A percentile compares a stretch with the other conserved stretches of the same genome.
These are phyloP conservation scores for Gymnoscelis rufifasciata DNA, from an alignment of 2,888 invertebrate species.

Conservation along the genomic window DNA sequence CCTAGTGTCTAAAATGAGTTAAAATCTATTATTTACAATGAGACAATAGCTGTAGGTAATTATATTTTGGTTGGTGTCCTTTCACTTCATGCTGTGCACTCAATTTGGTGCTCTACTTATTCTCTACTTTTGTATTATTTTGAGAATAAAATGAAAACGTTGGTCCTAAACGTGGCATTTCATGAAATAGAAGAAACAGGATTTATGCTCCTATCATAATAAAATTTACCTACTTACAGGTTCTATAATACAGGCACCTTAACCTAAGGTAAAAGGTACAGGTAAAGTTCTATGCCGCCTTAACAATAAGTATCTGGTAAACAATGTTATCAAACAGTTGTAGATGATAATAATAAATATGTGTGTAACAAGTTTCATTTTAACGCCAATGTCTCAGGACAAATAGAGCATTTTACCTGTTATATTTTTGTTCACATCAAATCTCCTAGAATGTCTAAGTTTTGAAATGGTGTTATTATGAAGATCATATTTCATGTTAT, in stretches of 20 bases:
- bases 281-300: too few species aligned
- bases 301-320: too few species aligned
- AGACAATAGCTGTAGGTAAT: slow-evolving; percentile 39
- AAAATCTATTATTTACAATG: slow-evolving; percentile 16
- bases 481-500: slow-evolving; percentile 27
- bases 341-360: too few species aligned
- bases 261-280: too few species aligned
- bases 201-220: too few species aligned
- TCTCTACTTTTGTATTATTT: slow-evolving; percentile 47
- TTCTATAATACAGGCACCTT: too few species aligned
- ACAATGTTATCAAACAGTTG: too few species aligned
- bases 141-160: slow-evolving; percentile 22
- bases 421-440: slow-evolving; percentile 14
- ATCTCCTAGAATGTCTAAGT: slow-evolving; percentile 16
- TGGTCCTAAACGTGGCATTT: slow-evolving; percentile 22
- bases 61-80: slow-evolving; percentile 64
- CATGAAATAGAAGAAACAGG: too few species aligned
- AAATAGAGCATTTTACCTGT: background rate
- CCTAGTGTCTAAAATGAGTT: too few species aligned
- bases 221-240: too few species aligned
- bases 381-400: background rate
- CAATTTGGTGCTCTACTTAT: slow-evolving; percentile 76
- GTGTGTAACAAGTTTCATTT: background rate
- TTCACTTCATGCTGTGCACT: slow-evolving; percentile 74
- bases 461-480: slow-evolving; percentile 21